phyloP scores from a whole-genome alignment of 2,888 invertebrate genomes.

The Notodonta dromedarius region DNA sequence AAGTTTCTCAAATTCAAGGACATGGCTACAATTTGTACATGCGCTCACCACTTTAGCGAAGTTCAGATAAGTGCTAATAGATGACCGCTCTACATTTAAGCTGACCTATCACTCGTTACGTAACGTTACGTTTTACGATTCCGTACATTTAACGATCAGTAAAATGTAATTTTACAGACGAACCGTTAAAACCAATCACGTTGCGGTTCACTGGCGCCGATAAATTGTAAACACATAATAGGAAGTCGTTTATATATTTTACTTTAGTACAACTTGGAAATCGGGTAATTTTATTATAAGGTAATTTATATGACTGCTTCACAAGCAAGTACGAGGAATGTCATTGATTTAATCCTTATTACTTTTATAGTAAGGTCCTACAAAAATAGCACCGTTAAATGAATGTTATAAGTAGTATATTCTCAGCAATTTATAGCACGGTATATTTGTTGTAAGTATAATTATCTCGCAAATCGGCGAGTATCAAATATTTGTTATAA shows the following conservation, averaged over 20 bases:
- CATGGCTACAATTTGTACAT: slow-evolving; percentile 7
- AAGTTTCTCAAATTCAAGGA: neutral
- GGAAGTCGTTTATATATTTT: neutral
- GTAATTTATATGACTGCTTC: neutral
- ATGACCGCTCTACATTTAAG: slow-evolving; percentile 26
- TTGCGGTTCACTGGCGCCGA: slow-evolving; percentile 12
- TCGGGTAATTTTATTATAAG: neutral
- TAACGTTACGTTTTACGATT: slow-evolving; percentile 30
- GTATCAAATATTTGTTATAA: no score
- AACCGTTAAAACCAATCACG: slow-evolving; percentile 24
- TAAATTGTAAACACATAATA: slow-evolving; percentile 5
- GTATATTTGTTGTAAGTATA: no score
- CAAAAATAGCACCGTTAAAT: no score
- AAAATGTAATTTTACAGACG: slow-evolving; percentile 23
- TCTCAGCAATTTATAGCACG: no score
- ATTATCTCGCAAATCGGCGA: no score
- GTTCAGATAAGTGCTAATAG: slow-evolving; percentile 29
- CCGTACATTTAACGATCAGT: slow-evolving; percentile 26
- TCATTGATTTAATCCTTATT: no score
- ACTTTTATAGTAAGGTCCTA: no score
- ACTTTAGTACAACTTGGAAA: neutral
- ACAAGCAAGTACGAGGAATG: neutral
- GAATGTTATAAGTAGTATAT: no score
- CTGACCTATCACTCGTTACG: slow-evolving; percentile 28
- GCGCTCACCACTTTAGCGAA: slow-evolving; percentile 20